Evolutionary conservation across 2,113 vertebrate genomes (phyloP).

Genomic region (Zosterops japonicus): DNA sequence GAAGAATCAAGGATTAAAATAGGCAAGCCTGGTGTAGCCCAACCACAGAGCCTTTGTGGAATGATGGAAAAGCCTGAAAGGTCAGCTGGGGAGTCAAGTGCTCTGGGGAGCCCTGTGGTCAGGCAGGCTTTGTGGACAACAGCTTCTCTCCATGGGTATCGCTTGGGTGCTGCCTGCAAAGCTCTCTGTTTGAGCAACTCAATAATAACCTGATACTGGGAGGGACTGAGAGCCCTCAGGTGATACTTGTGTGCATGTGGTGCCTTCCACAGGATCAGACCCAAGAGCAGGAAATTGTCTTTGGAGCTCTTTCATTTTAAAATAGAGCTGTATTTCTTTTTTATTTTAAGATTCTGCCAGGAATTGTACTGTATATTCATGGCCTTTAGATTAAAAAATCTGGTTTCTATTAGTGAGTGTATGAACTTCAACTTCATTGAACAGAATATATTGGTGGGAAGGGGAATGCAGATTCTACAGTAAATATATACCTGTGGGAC

Average conservation of each 20-base stretch:
- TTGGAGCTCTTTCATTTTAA: not conserved
- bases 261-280: not conserved
- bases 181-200: not conserved
- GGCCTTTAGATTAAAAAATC: conserved; percentile 7
- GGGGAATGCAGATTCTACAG: not conserved
- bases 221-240: not conserved
- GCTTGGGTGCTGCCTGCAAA: not conserved
- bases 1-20: not conserved
- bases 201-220: not conserved
- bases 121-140: not conserved
- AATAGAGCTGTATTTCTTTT: not conserved
- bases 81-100: not conserved
- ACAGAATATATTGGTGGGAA: conserved; percentile 26
- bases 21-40: not conserved
- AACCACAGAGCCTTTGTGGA: not conserved
- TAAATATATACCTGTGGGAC: conserved; percentile 1
- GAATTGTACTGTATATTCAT: not conserved
- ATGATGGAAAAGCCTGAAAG: not conserved
- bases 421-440: conserved; percentile 29
- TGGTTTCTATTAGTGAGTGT: conserved; percentile 29
- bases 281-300: not conserved
- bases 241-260: not conserved
- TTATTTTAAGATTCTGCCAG: not conserved
- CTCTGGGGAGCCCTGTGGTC: not conserved
- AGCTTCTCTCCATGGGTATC: fast-evolving